A percentile compares a stretch with the other conserved stretches of the same genome.
Evolutionary conservation across 2,888 invertebrate species (phyloP).

Genomic region (Rhagium mordax): DNA sequence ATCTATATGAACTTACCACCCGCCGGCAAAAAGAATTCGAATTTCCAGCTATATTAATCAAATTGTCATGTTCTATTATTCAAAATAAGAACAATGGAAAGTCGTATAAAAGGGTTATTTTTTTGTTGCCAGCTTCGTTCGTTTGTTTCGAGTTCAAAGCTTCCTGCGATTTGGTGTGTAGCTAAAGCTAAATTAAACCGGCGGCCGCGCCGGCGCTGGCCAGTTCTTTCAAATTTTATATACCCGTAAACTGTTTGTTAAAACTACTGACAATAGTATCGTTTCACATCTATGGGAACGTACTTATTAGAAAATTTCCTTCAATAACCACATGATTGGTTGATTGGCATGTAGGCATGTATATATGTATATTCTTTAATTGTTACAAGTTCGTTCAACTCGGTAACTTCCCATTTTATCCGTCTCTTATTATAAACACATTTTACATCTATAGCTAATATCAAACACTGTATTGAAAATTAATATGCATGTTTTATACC

Average conservation of each 20-base stretch:
- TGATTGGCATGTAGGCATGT: conserved; percentile 37
- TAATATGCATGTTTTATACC: conserved; percentile 34
- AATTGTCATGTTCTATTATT: conserved; percentile 69
- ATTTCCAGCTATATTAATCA: conserved; percentile 69
- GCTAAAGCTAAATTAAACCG: conserved; percentile 19
- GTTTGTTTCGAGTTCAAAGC: conserved; percentile 20
- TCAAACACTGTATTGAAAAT: conserved; percentile 31
- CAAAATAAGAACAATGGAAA: conserved; percentile 63
- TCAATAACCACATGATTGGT: conserved; percentile 24
- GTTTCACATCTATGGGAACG: neutral
- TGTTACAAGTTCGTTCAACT: conserved; percentile 35
- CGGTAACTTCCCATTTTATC: conserved; percentile 27
- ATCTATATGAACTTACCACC: conserved; percentile 63
- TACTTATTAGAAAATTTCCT: conserved; percentile 7
- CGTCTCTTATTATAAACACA: conserved; percentile 34
- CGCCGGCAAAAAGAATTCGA: conserved; percentile 66
- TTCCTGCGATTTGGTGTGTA: conserved; percentile 22
- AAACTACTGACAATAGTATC: neutral
- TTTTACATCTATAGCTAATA: conserved; percentile 31
- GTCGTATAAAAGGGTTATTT: conserved; percentile 44
- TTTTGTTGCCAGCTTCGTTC: conserved; percentile 32
- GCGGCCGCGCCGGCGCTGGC: too few species aligned
- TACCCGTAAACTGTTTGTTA: neutral
- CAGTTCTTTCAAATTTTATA: neutral
- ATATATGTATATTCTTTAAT: conserved; percentile 28